These are phyloP conservation scores for Eupeodes corollae DNA, from an alignment of 1,140 invertebrate genomes.

Conservation along the genomic window DNA sequence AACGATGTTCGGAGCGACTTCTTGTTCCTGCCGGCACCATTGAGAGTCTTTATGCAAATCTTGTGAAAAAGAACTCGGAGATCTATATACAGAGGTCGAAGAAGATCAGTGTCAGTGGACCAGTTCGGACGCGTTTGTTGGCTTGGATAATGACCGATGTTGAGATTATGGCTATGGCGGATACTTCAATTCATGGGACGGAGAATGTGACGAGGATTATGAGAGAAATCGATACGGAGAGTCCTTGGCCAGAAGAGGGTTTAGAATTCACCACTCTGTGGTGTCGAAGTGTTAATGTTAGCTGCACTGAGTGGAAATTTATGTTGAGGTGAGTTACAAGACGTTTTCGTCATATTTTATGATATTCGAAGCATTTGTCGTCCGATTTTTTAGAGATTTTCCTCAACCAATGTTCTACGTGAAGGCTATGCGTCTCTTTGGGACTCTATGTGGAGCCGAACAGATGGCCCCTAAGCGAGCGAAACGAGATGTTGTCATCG, in stretches of 20 bases:
- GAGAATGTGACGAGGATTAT: slow-evolving; percentile 65
- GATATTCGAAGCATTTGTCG: background rate
- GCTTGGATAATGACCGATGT: slow-evolving; percentile 69
- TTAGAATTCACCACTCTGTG: slow-evolving; percentile 86
- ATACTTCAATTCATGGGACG: slow-evolving; percentile 73
- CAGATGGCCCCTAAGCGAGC: slow-evolving; percentile 68
- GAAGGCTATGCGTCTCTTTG: slow-evolving; percentile 74
- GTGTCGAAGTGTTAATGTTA: slow-evolving; percentile 74
- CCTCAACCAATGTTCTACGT: slow-evolving; percentile 83
- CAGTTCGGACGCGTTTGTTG: slow-evolving; percentile 65
- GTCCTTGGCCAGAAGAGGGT: slow-evolving; percentile 82
- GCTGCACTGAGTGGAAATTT: slow-evolving; percentile 74
- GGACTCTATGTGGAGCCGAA: slow-evolving; percentile 81
- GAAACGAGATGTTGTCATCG: slow-evolving; percentile 55
- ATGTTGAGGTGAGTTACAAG: slow-evolving; percentile 45
- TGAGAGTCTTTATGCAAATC: slow-evolving; percentile 75
- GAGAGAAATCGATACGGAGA: slow-evolving; percentile 68
- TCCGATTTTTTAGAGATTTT: slow-evolving; percentile 61
- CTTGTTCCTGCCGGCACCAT: slow-evolving; percentile 76
- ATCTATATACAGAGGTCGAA: slow-evolving; percentile 89
- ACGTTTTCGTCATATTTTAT: background rate
- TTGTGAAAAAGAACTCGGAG: slow-evolving; percentile 82
- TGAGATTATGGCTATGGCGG: slow-evolving; percentile 74
- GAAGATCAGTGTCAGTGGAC: slow-evolving; percentile 60
- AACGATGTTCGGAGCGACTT: slow-evolving; percentile 68